Percentiles rank a stretch among this genome's conserved stretches.
Conservation (phyloP, 2,888 invertebrate genomes). For the Dasysyrphus albostriatus region DNA sequence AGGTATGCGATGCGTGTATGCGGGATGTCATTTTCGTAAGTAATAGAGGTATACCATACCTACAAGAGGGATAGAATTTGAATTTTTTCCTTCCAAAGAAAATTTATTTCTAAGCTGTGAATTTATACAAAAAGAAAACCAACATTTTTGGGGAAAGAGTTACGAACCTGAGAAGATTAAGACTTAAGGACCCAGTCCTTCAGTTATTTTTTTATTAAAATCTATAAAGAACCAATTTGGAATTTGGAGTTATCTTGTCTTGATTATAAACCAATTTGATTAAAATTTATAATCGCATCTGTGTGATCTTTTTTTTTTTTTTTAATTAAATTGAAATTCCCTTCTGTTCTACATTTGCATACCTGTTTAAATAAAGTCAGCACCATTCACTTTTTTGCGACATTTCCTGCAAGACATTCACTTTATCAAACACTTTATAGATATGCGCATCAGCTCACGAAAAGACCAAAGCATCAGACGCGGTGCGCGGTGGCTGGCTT, state of each 20-base stretch:
- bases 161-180: too few relatives aligned
- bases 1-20: conserved; percentile 14
- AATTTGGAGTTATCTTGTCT: not conserved
- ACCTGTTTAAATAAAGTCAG: conserved; percentile 64
- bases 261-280: not conserved
- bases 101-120: not conserved
- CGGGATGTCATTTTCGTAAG: conserved; percentile 58
- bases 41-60: conserved; percentile 46
- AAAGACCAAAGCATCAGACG: conserved; percentile 4
- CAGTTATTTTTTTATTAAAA: too few relatives aligned
- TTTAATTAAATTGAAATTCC: conserved; percentile 13
- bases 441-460: not conserved
- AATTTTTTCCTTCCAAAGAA: not conserved
- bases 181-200: too few relatives aligned
- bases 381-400: conserved; percentile 28
- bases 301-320: too few relatives aligned
- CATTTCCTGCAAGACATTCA: conserved; percentile 50
- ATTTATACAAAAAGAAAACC: not conserved
- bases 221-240: too few relatives aligned
- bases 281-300: conserved; percentile 36
- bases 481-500: conserved; percentile 53
- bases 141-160: too few relatives aligned
- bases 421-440: conserved; percentile 41
- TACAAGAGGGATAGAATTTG: not conserved
- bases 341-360: conserved; percentile 37